Evolutionary conservation across 2,888 invertebrate genomes (phyloP), one percentile per base, ranked within the genome.

Genomic region (Plutella xylostella): DNA sequence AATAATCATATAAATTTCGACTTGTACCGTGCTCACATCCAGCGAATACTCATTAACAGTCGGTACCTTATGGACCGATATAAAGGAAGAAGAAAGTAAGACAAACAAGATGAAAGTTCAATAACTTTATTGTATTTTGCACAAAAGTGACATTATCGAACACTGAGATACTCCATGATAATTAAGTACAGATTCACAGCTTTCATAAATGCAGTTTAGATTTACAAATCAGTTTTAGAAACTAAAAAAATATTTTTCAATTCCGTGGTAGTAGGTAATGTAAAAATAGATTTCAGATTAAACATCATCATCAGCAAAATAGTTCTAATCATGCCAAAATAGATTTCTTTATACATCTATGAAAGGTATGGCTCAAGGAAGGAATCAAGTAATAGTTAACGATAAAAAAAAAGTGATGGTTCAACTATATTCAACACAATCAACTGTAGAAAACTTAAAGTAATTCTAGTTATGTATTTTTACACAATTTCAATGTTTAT

Each of bases 111-210:
- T 28, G 9, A n/a, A 20, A 39, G 21, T 39, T 39, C n/a, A 39
- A 39, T 39, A 39, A 25, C 39, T 39, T 39, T 39, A 77, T 74
- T 78, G 66, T 72, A 68, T 72, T 76, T 72, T 70, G 72, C 80
- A 76, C 77, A 77, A 74, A 74, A 75, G 77, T 80, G 78, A 74
- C 72, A 67, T 68, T 66, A 73, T 70, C 63, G 70, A 69, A 76
- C 67, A 76, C 68, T 74, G 75, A 78, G 75, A 77, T 76, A 75
- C 71, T 72, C 71, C 66, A 71, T 71, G 71, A 71, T 71, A 63
- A 70, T 77, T 83, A 83, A 82, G 82, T 83, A 82, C 82, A 78
- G 58, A 68, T 78, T 75, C 79, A 83, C 79, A 82, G 79, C 79
- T 73, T 76, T 58, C 60, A 68, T 68, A 69, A 74, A 69, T 72